Base-by-base conservation (phyloP, 1,140 invertebrate species). In the Bathynomus jamesi region DNA sequence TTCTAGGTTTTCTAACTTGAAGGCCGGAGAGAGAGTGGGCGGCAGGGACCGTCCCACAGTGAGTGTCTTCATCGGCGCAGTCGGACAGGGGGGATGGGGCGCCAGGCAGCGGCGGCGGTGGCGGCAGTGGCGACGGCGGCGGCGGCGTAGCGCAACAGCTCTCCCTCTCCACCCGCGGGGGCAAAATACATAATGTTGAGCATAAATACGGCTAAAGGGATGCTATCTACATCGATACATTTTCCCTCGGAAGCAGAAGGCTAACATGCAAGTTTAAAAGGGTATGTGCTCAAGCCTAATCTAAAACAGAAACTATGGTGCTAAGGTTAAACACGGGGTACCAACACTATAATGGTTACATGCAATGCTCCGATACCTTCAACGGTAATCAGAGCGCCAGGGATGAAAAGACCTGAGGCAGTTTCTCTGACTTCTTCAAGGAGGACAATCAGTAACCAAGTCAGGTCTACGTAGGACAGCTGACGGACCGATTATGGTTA, bases 181-280 rank as follows among this genome's bases (percentile, higher is more conserved):
- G 11, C 13, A 53, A 53, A 53, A 68, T 67, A 29, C 71, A 66
- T 68, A 65, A 67, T 67, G 67, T 65, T 69, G 73, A 75, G 69
- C 73, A 71, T 75, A 68, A 71, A 75, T 68, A 53, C 67, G 69
- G 69, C 70, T 74, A 71, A 69, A 71, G 73, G 73, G 70, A 69
- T 68, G 71, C 73, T 75, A 75, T 68, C 67, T 69, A 75, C 73
- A 75, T 71, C 70, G 73, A 75, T 71, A 75, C 73, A 71, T 69
- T 68, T 75, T 71, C 70, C 70, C 65, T 61, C 62, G 61, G 67
- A 75, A 71, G 69, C 69, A 68, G 65, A 69, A 69, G 67, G 73
- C 73, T 71, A 71, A 71, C 73, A 75, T 75, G 73, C 73, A 75
- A 73, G 71, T 75, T 69, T 75, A 69, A 60, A 66, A 69, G 73